Percentiles rank a stretch among this genome's conserved stretches.
phyloP scores from a whole-genome alignment of 53 echinoderm and acorn worm species.

The Holothuria scabra region DNA sequence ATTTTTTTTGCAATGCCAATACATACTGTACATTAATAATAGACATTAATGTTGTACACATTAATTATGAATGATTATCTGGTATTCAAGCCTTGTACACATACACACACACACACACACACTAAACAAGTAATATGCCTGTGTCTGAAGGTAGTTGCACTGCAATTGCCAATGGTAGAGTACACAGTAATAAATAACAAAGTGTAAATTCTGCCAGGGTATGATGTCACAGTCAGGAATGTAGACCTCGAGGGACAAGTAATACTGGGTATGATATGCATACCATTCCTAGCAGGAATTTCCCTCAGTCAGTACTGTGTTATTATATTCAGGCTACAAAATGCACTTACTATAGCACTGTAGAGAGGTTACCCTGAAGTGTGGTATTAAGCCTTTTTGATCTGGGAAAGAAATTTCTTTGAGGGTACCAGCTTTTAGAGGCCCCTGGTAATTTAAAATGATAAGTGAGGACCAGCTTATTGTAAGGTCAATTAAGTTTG shows the following conservation, averaged over 20 bases:
- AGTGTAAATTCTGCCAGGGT: conserved; percentile 26
- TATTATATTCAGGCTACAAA: not conserved
- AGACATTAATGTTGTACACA: too few relatives aligned
- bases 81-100: not conserved
- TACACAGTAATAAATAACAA: conserved; percentile 37
- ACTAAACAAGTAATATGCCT: not conserved
- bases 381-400: too few relatives aligned
- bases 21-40: too few relatives aligned
- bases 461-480: too few relatives aligned
- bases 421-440: too few relatives aligned
- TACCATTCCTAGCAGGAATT: conserved; percentile 35
- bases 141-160: not conserved
- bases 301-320: not conserved
- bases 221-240: conserved; percentile 25
- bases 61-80: not conserved
- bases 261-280: conserved; percentile 22
- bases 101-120: too few relatives aligned
- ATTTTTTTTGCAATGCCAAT: too few relatives aligned
- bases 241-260: conserved; percentile 15
- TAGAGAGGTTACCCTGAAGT: too few relatives aligned
- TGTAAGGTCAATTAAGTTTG: too few relatives aligned
- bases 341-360: too few relatives aligned
- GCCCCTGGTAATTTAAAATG: too few relatives aligned
- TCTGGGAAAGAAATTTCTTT: too few relatives aligned
- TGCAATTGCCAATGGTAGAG: not conserved